Evolutionary conservation across 2,113 vertebrate genomes (phyloP), one percentile per base, ranked within the genome.

Genomic region (Takifugu flavidus): DNA sequence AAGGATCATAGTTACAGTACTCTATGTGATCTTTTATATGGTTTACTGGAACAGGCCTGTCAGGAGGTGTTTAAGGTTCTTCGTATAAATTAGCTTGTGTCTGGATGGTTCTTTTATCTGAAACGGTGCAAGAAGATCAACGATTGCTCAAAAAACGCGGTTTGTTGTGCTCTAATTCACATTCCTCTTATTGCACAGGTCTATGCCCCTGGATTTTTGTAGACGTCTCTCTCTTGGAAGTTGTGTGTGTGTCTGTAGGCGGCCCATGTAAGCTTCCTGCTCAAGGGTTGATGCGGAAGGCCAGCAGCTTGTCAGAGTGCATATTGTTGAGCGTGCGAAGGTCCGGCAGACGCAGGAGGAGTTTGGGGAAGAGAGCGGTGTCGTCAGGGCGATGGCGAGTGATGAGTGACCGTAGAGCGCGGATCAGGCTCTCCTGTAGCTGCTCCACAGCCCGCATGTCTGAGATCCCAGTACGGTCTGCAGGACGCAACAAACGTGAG

Each of bases 271-370:
- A 45, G 31, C 42, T 25, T 10, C 49, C 25, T 67, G 14, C 12
- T 92, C 73, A 92, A 42, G 89, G 85, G 65, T 91, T 87, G 6
- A 92, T 92, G 53, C 80, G 91, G 82, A 92, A 92, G 74, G 91
- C 90, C 71, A 92, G 76, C 59, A 93, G 89, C 75, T 91, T 92
- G 77, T 93, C 91, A 0, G 91, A 91, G 87, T 93, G 92, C 71
- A 91, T 64, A 52, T 86, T 91, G 79, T 92, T 93, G 65, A 93
- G 90, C 55, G 92, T 91, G 67, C 90, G 88, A 61, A 93, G 88
- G 82, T 93, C 92, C 2, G 92, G 90, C 59, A 93, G 79, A 2
- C 87, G 85, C 63, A 92, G 83, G 4, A 93, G 88, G 42, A 93
- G 83, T 75, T 91, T 93, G 46, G 91, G 70, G 59, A 92, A 91